Percentiles rank a stretch among this genome's conserved stretches.
Conservation (phyloP, 2,113 vertebrate species). For the Haplochromis vanheusdeni region DNA sequence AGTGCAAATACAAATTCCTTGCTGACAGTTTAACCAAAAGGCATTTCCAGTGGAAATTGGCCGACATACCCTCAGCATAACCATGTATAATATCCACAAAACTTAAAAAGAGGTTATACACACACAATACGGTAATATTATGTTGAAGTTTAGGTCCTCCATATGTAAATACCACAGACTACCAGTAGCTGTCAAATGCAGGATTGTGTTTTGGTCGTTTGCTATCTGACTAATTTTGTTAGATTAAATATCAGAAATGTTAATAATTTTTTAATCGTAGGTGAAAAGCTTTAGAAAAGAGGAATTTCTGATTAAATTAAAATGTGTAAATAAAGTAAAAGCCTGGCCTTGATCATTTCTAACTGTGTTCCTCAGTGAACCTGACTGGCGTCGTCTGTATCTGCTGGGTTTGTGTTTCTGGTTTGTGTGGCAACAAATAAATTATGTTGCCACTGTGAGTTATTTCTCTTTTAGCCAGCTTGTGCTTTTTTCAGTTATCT, state of each 20-base stretch:
- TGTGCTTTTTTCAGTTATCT: not conserved
- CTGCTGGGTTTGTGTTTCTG: fast-evolving
- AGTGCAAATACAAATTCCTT: too few species aligned
- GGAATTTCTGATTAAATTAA: not conserved
- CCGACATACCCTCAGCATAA: too few species aligned
- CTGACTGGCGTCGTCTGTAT: fast-evolving
- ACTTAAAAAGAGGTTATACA: too few species aligned
- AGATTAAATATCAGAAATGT: fast-evolving
- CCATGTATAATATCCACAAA: too few species aligned
- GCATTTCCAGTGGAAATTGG: too few species aligned
- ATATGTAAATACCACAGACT: not conserved
- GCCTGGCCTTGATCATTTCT: not conserved
- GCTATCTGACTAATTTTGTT: not conserved
- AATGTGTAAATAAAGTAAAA: not conserved
- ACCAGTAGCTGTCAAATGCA: not conserved
- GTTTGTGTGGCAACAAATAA: not conserved
- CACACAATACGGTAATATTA: too few species aligned
- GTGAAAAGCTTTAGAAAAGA: fast-evolving
- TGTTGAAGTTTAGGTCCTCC: not conserved
- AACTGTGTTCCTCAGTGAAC: not conserved
- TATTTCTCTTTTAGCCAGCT: not conserved
- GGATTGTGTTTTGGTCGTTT: fast-evolving
- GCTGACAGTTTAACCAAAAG: too few species aligned
- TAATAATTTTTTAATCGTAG: not conserved
- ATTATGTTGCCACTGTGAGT: fast-evolving